Base-by-base conservation (phyloP, 2,113 vertebrate genomes). In the Sphyrna mokarran region DNA sequence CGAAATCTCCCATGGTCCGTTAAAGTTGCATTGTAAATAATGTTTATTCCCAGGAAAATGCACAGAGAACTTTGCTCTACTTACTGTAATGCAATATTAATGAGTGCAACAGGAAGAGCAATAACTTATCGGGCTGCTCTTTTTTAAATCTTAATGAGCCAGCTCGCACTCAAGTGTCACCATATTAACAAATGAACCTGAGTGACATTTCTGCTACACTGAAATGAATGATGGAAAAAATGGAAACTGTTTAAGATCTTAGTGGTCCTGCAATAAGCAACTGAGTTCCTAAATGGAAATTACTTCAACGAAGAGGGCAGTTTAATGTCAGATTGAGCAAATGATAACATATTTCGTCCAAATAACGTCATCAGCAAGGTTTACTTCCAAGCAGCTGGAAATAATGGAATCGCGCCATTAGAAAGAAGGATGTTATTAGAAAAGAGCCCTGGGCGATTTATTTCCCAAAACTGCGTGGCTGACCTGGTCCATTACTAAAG, bases 101-200 rank as follows among this genome's bases (percentile, higher is more conserved):
- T 94, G 66, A 23, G 63, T 43, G 18, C 13, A 2, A 54, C 68
- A 54, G 68, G 37, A 95, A 70, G 37, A 76, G 23, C 40, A 20
- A 37, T 48, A 54, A 90, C 48, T 61, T 33, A 90, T 61, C 87
- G 48, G 54, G 54, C 61, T 95, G 43, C 68, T 29, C 40, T 11
- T 26, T 72, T 72, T 48, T n/a, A 48, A 43, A 48, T 95, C 40
- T 72, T 43, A 48, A 95, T 72, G 94, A 95, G 94, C 94, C 40
- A 95, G 69, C 22, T 94, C 63, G 26, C 43, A 11, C n/a, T 40
- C 66, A 8, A 54, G 63, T 40, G 37, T 70, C 91, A 40, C 61
- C 18, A 26, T 16, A 0, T 43, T 95, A 18, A 14, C 43, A 37
- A 69, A 29, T 1, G n/a, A 94, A 70, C 23, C 91, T 94, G 13